Percentiles rank a stretch among this genome's conserved stretches.
Evolutionary conservation across 2,797 vertebrate species (phyloP).

Genomic region (Argyrosomus regius): DNA sequence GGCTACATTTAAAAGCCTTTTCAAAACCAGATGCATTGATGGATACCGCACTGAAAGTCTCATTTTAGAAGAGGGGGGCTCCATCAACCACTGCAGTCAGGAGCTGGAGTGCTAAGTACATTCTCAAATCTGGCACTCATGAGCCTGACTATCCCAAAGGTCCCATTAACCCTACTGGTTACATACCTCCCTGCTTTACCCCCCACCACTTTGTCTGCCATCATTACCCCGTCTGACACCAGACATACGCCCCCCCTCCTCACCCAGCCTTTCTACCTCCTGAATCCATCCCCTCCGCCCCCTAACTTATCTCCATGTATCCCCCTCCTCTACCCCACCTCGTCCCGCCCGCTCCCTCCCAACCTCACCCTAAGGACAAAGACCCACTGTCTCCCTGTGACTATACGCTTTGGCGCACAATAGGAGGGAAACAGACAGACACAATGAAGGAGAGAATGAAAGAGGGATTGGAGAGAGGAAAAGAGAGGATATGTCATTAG

Average conservation of each 20-base stretch:
- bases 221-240: slow-evolving; percentile 58
- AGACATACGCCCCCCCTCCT: slow-evolving; percentile 61
- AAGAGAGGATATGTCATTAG: slow-evolving; percentile 34
- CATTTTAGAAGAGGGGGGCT: slow-evolving; percentile 1
- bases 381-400: slow-evolving; percentile 72
- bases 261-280: slow-evolving; percentile 23
- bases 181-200: slow-evolving; percentile 39
- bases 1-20: slow-evolving; percentile 49
- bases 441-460: slow-evolving; percentile 59
- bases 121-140: slow-evolving; percentile 42
- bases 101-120: slow-evolving; percentile 49
- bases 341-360: slow-evolving; percentile 46
- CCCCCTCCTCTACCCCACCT: slow-evolving; percentile 43
- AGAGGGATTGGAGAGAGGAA: slow-evolving; percentile 34
- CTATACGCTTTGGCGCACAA: slow-evolving; percentile 67
- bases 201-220: slow-evolving; percentile 49
- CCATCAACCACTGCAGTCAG: slow-evolving; percentile 18
- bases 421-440: slow-evolving; percentile 57
- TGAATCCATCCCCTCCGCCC: slow-evolving; percentile 18
- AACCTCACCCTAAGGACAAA: slow-evolving; percentile 78
- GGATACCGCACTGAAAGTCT: slow-evolving; percentile 15
- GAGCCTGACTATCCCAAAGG: slow-evolving; percentile 57
- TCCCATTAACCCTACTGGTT: slow-evolving; percentile 67
- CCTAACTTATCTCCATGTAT: slow-evolving; percentile 53
- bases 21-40: slow-evolving; percentile 32